Conservation (phyloP, 2,888 invertebrate species). For the Gonocerus acuteangulatus region DNA sequence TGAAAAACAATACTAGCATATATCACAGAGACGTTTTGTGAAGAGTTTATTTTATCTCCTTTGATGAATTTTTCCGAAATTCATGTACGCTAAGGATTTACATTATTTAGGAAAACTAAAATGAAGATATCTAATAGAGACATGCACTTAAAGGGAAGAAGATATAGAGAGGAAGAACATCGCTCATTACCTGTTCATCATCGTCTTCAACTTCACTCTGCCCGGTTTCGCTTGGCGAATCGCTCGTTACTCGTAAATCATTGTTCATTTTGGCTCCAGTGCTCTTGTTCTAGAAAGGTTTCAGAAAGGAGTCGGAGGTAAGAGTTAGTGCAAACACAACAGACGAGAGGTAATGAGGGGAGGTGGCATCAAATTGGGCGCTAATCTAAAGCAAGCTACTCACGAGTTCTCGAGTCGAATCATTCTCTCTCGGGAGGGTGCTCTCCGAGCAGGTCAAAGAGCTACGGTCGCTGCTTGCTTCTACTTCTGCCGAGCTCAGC, state of each 20-base stretch:
- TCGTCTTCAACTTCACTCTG: conserved; percentile 38
- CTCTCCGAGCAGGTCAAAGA: conserved; percentile 37
- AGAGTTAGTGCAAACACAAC: conserved; percentile 1
- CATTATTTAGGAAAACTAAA: too few species aligned
- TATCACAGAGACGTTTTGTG: too few species aligned
- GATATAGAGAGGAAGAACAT: too few species aligned
- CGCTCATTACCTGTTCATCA: conserved; percentile 37
- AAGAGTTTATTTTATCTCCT: too few species aligned
- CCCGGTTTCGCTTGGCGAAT: conserved; percentile 36
- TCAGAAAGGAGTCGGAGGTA: conserved; percentile 6
- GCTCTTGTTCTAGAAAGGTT: conserved; percentile 30
- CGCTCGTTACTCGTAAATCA: conserved; percentile 33
- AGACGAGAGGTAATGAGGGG: neutral
- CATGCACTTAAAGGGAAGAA: neutral
- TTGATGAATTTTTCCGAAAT: too few species aligned
- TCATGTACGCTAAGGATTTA: too few species aligned
- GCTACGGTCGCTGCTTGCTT: conserved; percentile 37
- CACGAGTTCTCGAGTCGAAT: neutral
- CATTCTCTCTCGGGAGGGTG: conserved; percentile 19
- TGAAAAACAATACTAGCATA: too few species aligned
- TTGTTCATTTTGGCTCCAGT: conserved; percentile 31
- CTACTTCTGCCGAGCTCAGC: conserved; percentile 37
- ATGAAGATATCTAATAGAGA: too few species aligned
- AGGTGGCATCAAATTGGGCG: neutral
- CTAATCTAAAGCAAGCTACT: neutral